A percentile compares a stretch with the other conserved stretches of the same genome.
Evolutionary conservation across 2,797 vertebrate species (phyloP).

Genomic region (Parotocinclus haroldoi): DNA sequence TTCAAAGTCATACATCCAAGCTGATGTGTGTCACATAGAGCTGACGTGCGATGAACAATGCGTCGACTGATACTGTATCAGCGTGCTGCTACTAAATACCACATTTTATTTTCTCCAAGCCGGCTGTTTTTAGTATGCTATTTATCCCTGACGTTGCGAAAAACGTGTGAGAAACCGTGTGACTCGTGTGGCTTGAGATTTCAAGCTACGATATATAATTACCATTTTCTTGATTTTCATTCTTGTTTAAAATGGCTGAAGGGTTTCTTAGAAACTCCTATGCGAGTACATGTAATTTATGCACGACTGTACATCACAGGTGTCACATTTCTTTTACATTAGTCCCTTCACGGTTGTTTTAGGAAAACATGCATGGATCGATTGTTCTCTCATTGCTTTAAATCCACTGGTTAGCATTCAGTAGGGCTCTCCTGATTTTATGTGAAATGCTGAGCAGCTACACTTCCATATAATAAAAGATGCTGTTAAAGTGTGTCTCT

Average conservation of each 20-base stretch:
- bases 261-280: background rate
- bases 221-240: no score
- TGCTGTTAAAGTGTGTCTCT: slow-evolving; percentile 55
- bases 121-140: background rate
- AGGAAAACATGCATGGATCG: slow-evolving; percentile 36
- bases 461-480: slow-evolving; percentile 60
- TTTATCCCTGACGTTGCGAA: background rate
- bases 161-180: no score
- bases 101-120: background rate
- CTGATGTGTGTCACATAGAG: no score
- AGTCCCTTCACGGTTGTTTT: slow-evolving; percentile 23
- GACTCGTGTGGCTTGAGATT: no score
- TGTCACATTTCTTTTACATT: slow-evolving; percentile 15
- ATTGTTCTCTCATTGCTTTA: slow-evolving; percentile 53
- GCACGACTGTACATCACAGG: slow-evolving; percentile 27
- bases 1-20: slow-evolving; percentile 15
- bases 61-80: slow-evolving; percentile 16
- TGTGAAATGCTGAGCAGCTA: slow-evolving; percentile 53
- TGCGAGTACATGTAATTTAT: slow-evolving; percentile 13
- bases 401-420: slow-evolving; percentile 61
- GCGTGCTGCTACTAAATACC: slow-evolving; percentile 10
- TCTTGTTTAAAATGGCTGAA: no score
- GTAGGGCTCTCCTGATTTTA: slow-evolving; percentile 44
- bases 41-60: slow-evolving; percentile 29
- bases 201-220: no score